Conservation (phyloP, 2,888 invertebrate species). For the Coelogynopora nodosa region DNA sequence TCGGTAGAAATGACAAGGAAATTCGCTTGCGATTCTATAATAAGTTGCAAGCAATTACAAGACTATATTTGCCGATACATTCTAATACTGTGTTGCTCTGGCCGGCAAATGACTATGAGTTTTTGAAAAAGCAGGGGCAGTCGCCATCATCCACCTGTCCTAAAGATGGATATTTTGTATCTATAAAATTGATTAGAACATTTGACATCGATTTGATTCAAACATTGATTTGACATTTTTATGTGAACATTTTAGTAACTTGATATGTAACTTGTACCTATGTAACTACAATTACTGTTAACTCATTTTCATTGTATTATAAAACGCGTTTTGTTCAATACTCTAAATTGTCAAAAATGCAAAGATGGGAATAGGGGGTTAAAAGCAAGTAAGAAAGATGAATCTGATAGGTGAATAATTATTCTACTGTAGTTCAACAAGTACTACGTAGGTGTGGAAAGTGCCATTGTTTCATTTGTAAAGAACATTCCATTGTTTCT, state of each 20-base stretch:
- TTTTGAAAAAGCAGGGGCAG: neutral
- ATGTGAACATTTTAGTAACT: neutral
- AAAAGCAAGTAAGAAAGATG: neutral
- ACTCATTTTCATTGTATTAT: neutral
- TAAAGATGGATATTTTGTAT: neutral
- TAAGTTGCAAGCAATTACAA: neutral
- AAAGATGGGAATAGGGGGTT: neutral
- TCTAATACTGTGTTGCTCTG: neutral
- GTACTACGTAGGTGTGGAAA: neutral
- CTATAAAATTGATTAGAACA: no score
- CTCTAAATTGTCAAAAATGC: neutral
- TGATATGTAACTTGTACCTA: neutral
- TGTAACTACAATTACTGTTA: neutral
- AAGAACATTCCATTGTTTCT: neutral
- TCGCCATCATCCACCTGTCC: neutral
- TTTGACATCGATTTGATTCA: no score
- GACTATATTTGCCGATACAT: neutral
- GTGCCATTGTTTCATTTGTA: neutral
- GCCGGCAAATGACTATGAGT: neutral
- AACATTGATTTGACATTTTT: neutral
- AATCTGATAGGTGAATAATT: neutral
- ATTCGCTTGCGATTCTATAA: constrained; percentile 1
- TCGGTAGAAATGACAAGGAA: constrained; percentile 15
- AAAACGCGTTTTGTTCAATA: neutral
- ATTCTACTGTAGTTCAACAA: neutral